Evolutionary conservation across 2,113 vertebrate genomes (phyloP).

Genomic region (Psophia crepitans): DNA sequence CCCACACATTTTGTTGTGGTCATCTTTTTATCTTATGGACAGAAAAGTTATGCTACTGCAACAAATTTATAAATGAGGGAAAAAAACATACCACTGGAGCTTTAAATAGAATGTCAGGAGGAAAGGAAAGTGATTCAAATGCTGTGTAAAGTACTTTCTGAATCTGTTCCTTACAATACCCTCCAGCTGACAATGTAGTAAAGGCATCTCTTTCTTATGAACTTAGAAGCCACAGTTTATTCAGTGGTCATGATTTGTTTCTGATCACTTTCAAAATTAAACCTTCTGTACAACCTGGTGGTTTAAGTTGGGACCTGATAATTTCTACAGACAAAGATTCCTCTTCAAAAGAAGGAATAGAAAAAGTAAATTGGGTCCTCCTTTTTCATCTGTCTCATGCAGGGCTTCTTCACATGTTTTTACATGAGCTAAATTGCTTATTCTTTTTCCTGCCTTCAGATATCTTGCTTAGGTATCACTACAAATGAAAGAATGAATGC

Average conservation of each 20-base stretch:
- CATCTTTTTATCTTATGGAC: background rate
- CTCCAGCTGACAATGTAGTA: background rate
- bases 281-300: background rate
- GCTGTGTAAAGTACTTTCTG: background rate
- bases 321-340: background rate
- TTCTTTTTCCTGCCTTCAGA: conserved; percentile 74
- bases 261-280: background rate
- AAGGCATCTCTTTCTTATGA: background rate
- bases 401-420: background rate
- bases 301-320: background rate
- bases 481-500: conserved; percentile 99
- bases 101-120: background rate
- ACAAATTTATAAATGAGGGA: background rate
- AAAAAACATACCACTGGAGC: background rate
- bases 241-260: background rate
- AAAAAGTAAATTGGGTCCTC: background rate
- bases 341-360: background rate
- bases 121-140: background rate
- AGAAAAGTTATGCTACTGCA: background rate
- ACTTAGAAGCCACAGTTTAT: background rate
- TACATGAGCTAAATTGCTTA: background rate
- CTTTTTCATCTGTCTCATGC: background rate
- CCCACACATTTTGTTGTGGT: background rate
- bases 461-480: conserved; percentile 95
- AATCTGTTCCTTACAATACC: background rate